A percentile compares a stretch with the other conserved stretches of the same genome.
Evolutionary conservation across 1,140 invertebrate genomes (phyloP).

Genomic region (Platyscapa corneri): DNA sequence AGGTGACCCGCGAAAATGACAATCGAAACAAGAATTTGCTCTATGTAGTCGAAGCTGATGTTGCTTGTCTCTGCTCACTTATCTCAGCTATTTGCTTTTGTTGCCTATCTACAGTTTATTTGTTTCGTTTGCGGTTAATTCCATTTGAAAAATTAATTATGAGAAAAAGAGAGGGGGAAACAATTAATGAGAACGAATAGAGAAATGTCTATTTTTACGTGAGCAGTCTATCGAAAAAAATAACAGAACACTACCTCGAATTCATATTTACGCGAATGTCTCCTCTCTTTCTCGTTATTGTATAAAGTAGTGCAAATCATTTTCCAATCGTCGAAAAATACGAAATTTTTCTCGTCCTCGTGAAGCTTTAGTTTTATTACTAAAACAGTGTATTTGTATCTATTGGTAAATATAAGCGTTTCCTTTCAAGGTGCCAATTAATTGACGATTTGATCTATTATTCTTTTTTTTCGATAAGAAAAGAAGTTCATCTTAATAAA

Average conservation of each 20-base stretch:
- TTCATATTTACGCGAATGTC: conserved; percentile 5
- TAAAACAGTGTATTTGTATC: neutral
- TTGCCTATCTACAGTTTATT: neutral
- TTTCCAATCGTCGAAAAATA: conserved; percentile 42
- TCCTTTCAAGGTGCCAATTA: conserved; percentile 42
- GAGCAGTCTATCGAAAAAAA: conserved; percentile 46
- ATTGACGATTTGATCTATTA: conserved; percentile 35
- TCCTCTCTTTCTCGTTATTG: conserved; percentile 7
- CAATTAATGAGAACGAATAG: too few species aligned
- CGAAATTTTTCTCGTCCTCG: conserved; percentile 23
- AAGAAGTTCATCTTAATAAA: too few species aligned
- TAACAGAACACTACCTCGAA: conserved; percentile 48
- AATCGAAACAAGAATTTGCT: conserved; percentile 46
- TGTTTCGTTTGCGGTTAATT: neutral
- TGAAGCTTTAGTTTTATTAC: conserved; percentile 6
- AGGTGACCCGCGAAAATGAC: conserved; percentile 8
- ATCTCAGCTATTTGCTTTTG: too few species aligned
- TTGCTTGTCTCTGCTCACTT: conserved; percentile 33
- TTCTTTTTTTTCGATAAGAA: too few species aligned
- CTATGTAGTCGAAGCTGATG: conserved; percentile 63
- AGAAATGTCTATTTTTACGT: too few species aligned
- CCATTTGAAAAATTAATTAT: too few species aligned
- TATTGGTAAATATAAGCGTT: conserved; percentile 15
- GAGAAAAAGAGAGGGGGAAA: too few species aligned
- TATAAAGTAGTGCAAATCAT: neutral